Base-by-base conservation (phyloP, 2,888 invertebrate genomes). In the Troilus luridus region DNA sequence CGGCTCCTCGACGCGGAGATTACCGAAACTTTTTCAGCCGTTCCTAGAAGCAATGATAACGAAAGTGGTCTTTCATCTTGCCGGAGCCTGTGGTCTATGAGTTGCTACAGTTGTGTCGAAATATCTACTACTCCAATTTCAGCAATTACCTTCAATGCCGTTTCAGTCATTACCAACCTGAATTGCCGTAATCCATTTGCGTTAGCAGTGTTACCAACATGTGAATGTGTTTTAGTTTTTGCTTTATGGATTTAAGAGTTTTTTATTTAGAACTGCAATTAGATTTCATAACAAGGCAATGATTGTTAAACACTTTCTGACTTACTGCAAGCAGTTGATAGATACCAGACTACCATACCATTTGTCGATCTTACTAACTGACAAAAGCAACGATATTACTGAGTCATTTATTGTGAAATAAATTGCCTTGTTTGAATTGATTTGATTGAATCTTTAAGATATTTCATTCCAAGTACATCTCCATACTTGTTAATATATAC, bases 81-180 rank as follows among this genome's bases (percentile, higher is more conserved):
- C 64, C 64, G n/a, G 64, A 64, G n/a, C 24, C 24, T 67, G 67
- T 24, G 67, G 67, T 67, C 67, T 67, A 14, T 24, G 24, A 24
- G 67, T 24, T 12, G 24, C 24, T 24, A 67, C 67, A 5, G 24
- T 24, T n/a, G 11, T 67, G 67, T 67, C 67, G 67, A 14, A 11
- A 67, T 67, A 24, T 24, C 24, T 2, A 12, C 2, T 67, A 67
- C 24, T 67, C 24, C 14, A 67, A 24, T 67, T 64, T 67, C 67
- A n/a, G 67, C 67, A 67, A 67, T 24, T 24, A 67, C 67, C 67
- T 67, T 67, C 67, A 67, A 67, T 67, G 24, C 67, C 67, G 67
- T 67, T 67, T 67, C 67, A 24, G 67, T 67, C 67, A 67, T 67
- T 67, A 67, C 67, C 67, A 67, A 67, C 24, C 67, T 24, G 24